Base-by-base conservation (phyloP, 2,797 vertebrate species). In the Sebastes nivosus region DNA sequence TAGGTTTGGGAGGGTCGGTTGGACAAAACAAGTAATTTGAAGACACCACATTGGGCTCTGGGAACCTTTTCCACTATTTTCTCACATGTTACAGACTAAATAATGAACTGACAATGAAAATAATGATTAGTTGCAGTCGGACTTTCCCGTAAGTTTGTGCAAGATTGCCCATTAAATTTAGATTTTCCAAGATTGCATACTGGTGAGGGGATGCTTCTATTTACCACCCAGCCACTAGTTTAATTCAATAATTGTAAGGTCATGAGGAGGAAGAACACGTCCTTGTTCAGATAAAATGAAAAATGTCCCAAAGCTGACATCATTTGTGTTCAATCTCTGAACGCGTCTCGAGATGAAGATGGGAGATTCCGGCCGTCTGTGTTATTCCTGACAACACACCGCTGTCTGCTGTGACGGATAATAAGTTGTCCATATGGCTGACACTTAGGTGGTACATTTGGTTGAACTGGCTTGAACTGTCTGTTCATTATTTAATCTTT, bases 331-430 rank as follows among this genome's bases (percentile, higher is more conserved):
- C n/a, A 16, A 67, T 67, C 32, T 42, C 32, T 42, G 27, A 75
- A 73, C 78, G 50, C 81, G 50, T 24, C 58, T 10, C 1, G 12
- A 73, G 68, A 60, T 27, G 18, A 65, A 64, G 30, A 8, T 61
- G 11, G 1, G 12, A 24, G 57, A 70, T 76, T 50, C 34, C 4
- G 20, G 29, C 11, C 0, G 4, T 54, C 5, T 12, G 5, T 80
- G 72, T 89, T 73, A 32, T 67, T 66, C 46, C 73, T 50, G 29
- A 27, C 75, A 83, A 77, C 69, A 69, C 6, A 24, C 20, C 6
- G 4, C 52, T n/a, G 54, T 27, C n/a, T 59, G 36, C 52, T 59
- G 29, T 29, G 67, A 63, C 57, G 0, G 50, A 54, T 67, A 36
- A 29, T 1, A 4, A 18, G n/a, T 42, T 22, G 61, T 42, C 34